Base-by-base conservation (phyloP, 2,888 invertebrate species). In the Adineta ricciae region DNA sequence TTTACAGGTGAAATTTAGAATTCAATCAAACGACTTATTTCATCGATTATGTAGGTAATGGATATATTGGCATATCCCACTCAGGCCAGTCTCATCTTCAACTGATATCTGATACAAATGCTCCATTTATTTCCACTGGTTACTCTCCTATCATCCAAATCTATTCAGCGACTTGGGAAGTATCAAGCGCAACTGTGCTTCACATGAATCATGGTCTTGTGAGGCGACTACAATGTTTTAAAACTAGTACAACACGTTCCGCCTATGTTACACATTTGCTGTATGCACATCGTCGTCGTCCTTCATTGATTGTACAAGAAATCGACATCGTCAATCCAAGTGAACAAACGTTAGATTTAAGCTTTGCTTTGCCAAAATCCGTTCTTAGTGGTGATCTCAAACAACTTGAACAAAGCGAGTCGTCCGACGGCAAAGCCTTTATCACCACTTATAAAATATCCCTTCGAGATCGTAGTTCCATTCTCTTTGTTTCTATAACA, bases 241-340 rank as follows among this genome's bases (percentile, higher is more conserved):
- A 84, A 82, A 27, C 41, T 24, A 78, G 32, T 83, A 16, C n/a
- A 16, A 14, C n/a, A 78, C 41, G 73, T 56, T 85, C 83, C 9
- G 50, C 83, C 7, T 78, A 83, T 83, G 84, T 85, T 11, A 64
- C 82, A 36, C 56, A 83, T 78, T 56, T 72, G 21, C 56, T 89
- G 27, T 95, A 94, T 89, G 94, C 95, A 11, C 95, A 95, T 89
- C 92, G 95, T 88, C 93, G 93, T 14, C 92, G 94, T 86, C 94
- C 95, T 4, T 93, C 93, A 52, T 91, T 95, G 85, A 92, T 95
- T 88, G 93, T 95, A 54, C 95, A 96, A 90, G 94, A 95, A 89
- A 93, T 95, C 85, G 92, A 93, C 88, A 91, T 95, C 2, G 93
- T 93, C 50, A 95, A 95, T 89, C 94, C 94, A 1, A 92, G 93